Evolutionary conservation across 2,113 vertebrate species (phyloP).

Genomic region (Eleginops maclovinus): DNA sequence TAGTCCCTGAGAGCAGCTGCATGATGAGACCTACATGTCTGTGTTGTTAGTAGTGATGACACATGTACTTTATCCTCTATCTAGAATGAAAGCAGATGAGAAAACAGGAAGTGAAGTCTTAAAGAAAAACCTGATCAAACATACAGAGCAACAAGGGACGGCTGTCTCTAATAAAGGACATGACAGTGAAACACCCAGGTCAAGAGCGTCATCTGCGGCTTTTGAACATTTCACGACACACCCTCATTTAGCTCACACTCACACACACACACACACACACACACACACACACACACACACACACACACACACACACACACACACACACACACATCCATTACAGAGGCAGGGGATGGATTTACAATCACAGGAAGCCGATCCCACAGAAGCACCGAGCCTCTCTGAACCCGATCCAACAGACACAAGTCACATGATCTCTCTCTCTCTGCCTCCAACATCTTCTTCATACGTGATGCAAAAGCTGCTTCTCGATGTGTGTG

Average conservation of each 20-base stretch:
- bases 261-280: constrained; percentile 23
- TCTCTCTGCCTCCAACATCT: constrained; percentile 4
- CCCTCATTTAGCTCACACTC: constrained; percentile 21
- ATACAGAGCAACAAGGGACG: not conserved
- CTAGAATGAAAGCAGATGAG: constrained; percentile 9
- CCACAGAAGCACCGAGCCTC: constrained; percentile 56
- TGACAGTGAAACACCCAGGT: constrained; percentile 36
- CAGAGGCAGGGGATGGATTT: constrained; percentile 60
- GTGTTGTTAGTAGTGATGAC: too few species aligned
- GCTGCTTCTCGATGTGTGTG: not conserved
- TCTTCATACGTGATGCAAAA: not conserved
- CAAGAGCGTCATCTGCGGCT: constrained; percentile 35
- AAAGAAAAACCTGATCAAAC: not conserved
- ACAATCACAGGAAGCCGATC: constrained; percentile 79
- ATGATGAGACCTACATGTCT: too few species aligned
- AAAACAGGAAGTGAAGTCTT: not conserved
- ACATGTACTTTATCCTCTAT: not conserved
- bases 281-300: constrained; percentile 19
- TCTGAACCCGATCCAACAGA: constrained; percentile 67
- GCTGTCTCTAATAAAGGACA: not conserved
- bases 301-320: constrained; percentile 20
- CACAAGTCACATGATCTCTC: constrained; percentile 1
- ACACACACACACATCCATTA: constrained; percentile 35
- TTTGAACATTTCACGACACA: constrained; percentile 28
- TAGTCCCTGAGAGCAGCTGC: too few species aligned